Conservation (phyloP, 2,113 vertebrate species). For the Brevimyrus niger region DNA sequence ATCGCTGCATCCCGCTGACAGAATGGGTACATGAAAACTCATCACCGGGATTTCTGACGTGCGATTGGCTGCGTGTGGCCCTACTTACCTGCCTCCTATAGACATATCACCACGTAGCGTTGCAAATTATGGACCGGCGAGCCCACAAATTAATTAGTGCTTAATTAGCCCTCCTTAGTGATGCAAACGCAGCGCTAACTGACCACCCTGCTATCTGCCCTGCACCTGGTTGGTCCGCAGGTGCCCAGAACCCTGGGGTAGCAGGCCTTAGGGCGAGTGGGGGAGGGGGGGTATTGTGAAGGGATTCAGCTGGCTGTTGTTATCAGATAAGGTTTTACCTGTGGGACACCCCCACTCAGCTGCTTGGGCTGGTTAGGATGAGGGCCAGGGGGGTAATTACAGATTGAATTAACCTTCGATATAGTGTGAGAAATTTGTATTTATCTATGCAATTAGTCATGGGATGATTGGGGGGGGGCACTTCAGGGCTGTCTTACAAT, state of each 20-base stretch:
- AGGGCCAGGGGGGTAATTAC: neutral
- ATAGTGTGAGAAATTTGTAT: neutral
- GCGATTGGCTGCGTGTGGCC: slow-evolving; percentile 23
- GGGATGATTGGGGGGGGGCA: neutral
- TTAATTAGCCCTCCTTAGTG: slow-evolving; percentile 46
- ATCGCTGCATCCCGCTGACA: slow-evolving; percentile 15
- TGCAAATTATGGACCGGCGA: slow-evolving; percentile 25
- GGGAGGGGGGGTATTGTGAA: neutral
- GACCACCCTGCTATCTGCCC: slow-evolving; percentile 21
- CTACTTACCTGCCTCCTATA: slow-evolving; percentile 33
- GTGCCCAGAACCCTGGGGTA: slow-evolving; percentile 11
- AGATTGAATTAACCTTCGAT: neutral
- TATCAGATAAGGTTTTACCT: slow-evolving; percentile 17
- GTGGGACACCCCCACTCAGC: neutral
- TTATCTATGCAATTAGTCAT: neutral
- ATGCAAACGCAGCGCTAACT: slow-evolving; percentile 45
- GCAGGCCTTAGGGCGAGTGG: neutral
- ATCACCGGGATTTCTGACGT: slow-evolving; percentile 8
- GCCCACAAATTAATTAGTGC: slow-evolving; percentile 41
- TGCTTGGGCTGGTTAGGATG: neutral
- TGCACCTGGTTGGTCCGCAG: slow-evolving; percentile 21
- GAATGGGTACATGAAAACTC: neutral
- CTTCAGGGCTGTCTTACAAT: neutral
- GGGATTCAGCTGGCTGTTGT: neutral
- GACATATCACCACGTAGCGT: slow-evolving; percentile 28